These are phyloP conservation scores for Meloe dianella DNA, from an alignment of 2,888 invertebrate species.

Conservation along the genomic window DNA sequence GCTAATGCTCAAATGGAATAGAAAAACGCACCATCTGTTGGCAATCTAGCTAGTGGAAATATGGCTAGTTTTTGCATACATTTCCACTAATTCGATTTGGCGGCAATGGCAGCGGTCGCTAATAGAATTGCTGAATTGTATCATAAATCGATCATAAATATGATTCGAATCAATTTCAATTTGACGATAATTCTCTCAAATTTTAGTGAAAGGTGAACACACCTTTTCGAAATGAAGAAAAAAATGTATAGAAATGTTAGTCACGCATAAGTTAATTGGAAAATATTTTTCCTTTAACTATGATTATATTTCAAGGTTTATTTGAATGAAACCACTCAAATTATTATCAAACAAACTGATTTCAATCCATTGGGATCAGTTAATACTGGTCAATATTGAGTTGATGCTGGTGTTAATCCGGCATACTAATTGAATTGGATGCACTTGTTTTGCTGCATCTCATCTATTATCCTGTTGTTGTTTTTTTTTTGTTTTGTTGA, in stretches of 20 bases:
- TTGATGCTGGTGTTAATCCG: conserved; percentile 43
- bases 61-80: conserved; percentile 51
- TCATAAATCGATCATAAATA: not conserved
- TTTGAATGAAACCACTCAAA: too few species aligned
- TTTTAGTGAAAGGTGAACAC: not conserved
- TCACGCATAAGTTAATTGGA: not conserved
- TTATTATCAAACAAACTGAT: not conserved
- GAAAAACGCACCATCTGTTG: conserved; percentile 63
- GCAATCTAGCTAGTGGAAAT: conserved; percentile 54
- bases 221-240: not conserved
- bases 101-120: conserved; percentile 30
- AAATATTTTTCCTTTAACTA: not conserved
- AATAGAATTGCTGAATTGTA: conserved; percentile 32
- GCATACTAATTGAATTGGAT: conserved; percentile 51
- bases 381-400: conserved; percentile 7
- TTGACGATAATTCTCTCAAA: too few species aligned
- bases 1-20: conserved; percentile 62
- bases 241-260: not conserved
- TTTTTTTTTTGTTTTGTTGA: not conserved
- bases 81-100: conserved; percentile 49
- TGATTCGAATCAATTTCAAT: not conserved
- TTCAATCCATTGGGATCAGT: not conserved
- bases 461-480: conserved; percentile 23
- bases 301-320: not conserved
- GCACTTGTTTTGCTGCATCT: conserved; percentile 44